These are phyloP conservation scores for Vanessa atalanta DNA, from an alignment of 1,140 invertebrate genomes.

Conservation along the genomic window DNA sequence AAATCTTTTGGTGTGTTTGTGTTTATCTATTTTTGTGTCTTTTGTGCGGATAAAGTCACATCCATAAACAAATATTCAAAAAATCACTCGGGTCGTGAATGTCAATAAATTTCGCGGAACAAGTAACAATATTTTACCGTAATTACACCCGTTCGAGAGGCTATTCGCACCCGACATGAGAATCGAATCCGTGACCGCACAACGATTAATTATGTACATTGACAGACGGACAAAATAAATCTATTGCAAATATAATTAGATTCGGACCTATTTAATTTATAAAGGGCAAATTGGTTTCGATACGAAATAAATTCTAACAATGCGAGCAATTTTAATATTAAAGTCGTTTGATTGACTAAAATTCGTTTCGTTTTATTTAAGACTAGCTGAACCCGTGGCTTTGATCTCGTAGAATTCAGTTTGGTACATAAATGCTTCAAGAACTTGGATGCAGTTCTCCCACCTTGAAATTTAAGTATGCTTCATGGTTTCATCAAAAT, in stretches of 20 bases:
- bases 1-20: no score
- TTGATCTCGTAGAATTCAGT: no score
- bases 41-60: no score
- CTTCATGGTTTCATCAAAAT: no score
- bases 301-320: constrained; percentile 18
- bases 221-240: constrained; percentile 39
- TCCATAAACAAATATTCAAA: not conserved
- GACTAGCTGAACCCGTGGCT: not conserved
- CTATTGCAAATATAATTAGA: constrained; percentile 43
- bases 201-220: constrained; percentile 37
- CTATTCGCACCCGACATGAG: constrained; percentile 24
- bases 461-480: no score
- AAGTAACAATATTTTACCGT: constrained; percentile 21
- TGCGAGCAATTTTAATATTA: constrained; percentile 9
- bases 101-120: not conserved
- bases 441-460: no score
- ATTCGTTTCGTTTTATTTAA: not conserved
- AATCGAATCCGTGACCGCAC: constrained; percentile 33
- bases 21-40: no score
- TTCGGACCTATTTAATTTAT: constrained; percentile 29
- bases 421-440: no score
- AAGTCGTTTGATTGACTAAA: not conserved
- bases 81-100: not conserved
- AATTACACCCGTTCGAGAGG: constrained; percentile 23
- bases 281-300: constrained; percentile 4